Conservation (phyloP, 2,888 invertebrate genomes). For the Phymatocera aterrima region DNA sequence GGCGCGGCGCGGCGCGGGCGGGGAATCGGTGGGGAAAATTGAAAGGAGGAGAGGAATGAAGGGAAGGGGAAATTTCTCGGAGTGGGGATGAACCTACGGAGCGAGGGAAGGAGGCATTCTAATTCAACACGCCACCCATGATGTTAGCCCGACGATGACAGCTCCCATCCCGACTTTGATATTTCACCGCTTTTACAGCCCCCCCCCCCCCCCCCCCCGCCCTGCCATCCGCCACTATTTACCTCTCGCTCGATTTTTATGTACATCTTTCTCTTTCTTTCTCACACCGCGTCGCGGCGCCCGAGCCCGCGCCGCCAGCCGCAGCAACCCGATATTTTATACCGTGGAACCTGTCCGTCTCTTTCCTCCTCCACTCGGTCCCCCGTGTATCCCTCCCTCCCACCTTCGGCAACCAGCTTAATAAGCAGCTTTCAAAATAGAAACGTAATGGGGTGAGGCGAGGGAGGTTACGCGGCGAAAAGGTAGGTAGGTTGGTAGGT, state of each 20-base stretch:
- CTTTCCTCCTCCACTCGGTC: slow-evolving; percentile 60
- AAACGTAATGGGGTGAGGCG: slow-evolving; percentile 70
- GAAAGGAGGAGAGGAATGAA: slow-evolving; percentile 58
- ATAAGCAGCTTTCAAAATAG: slow-evolving; percentile 75
- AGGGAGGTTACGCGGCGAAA: slow-evolving; percentile 23
- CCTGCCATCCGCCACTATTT: slow-evolving; percentile 56
- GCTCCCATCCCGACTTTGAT: slow-evolving; percentile 75
- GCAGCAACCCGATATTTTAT: slow-evolving; percentile 73
- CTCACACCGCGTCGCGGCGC: slow-evolving; percentile 52
- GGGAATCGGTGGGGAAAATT: slow-evolving; percentile 68
- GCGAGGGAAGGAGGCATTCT: slow-evolving; percentile 71
- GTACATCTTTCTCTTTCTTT: slow-evolving; percentile 56
- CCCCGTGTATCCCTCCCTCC: slow-evolving; percentile 51
- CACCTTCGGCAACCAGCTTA: slow-evolving; percentile 71
- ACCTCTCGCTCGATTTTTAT: slow-evolving; percentile 55
- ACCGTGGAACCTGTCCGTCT: slow-evolving; percentile 73
- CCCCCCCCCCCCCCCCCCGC: slow-evolving; percentile 50
- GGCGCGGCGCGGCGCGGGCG: slow-evolving; percentile 75
- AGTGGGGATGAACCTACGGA: slow-evolving; percentile 72
- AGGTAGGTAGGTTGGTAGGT: too few relatives aligned
- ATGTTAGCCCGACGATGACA: slow-evolving; percentile 75
- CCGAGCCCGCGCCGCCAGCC: slow-evolving; percentile 60
- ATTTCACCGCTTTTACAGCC: slow-evolving; percentile 74
- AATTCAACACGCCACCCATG: slow-evolving; percentile 75
- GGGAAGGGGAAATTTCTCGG: slow-evolving; percentile 75